These are phyloP conservation scores for Trisateles emortualis DNA, from an alignment of 2,888 invertebrate genomes.

Conservation along the genomic window DNA sequence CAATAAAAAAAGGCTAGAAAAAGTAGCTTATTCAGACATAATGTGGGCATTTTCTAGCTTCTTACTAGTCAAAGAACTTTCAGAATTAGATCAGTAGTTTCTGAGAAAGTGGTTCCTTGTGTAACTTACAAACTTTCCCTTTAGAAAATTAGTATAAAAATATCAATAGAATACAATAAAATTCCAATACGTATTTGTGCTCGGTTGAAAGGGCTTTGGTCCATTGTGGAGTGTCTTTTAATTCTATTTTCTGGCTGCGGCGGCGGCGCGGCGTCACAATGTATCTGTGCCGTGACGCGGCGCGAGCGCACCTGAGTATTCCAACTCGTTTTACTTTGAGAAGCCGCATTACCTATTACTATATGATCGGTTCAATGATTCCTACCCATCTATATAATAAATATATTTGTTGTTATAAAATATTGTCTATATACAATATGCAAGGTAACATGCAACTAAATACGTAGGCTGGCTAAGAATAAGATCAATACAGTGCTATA, in stretches of 20 bases:
- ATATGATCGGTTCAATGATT: slow-evolving; percentile 39
- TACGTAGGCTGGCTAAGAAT: too few relatives aligned
- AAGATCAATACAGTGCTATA: neutral
- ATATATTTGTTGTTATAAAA: neutral
- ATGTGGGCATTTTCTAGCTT: too few relatives aligned
- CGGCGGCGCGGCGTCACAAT: slow-evolving; percentile 65
- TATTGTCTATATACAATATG: too few relatives aligned
- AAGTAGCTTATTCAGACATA: too few relatives aligned
- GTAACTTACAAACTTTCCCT: too few relatives aligned
- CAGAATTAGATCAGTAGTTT: too few relatives aligned
- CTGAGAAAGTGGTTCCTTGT: too few relatives aligned
- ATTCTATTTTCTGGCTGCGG: slow-evolving; percentile 72
- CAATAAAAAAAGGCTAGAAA: too few relatives aligned
- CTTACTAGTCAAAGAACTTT: too few relatives aligned
- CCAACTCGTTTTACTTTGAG: slow-evolving; percentile 71
- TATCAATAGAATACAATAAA: too few relatives aligned
- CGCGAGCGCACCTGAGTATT: slow-evolving; percentile 80
- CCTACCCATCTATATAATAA: slow-evolving; percentile 18
- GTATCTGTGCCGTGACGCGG: slow-evolving; percentile 58
- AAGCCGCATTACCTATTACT: slow-evolving; percentile 58
- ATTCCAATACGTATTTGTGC: slow-evolving; percentile 71
- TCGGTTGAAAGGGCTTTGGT: slow-evolving; percentile 68
- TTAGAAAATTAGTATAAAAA: too few relatives aligned
- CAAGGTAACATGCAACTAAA: too few relatives aligned
- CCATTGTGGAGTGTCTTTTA: slow-evolving; percentile 80